Evolutionary conservation across 1,140 invertebrate species (phyloP).

Genomic region (Leptinotarsa defecta): DNA sequence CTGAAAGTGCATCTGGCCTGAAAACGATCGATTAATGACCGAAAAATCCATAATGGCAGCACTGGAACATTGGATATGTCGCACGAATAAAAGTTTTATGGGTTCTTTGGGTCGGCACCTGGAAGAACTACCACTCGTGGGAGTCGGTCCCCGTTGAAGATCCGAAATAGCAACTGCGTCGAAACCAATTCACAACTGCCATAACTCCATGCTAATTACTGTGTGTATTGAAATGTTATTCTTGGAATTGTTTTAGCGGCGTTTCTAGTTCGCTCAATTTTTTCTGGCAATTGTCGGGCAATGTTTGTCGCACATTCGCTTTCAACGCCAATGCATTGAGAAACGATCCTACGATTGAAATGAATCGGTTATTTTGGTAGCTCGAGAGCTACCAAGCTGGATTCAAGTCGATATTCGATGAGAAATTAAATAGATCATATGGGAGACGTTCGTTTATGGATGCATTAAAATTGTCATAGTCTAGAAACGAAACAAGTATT

Average conservation of each 20-base stretch:
- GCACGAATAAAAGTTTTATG: conserved; percentile 22
- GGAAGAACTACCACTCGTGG: not conserved
- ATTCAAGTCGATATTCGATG: too few relatives aligned
- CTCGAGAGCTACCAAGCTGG: too few relatives aligned
- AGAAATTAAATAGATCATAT: too few relatives aligned
- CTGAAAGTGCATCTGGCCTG: conserved; percentile 10
- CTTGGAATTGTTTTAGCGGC: not conserved
- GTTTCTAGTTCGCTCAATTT: not conserved
- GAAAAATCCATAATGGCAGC: conserved; percentile 1
- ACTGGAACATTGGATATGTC: conserved; percentile 14
- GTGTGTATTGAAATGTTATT: conserved; percentile 3
- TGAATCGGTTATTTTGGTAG: too few relatives aligned
- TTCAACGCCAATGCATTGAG: not conserved
- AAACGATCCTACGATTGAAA: too few relatives aligned
- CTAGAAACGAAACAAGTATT: too few relatives aligned
- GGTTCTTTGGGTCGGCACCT: conserved; percentile 15
- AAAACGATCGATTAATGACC: conserved; percentile 7
- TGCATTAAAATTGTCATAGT: too few relatives aligned
- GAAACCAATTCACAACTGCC: not conserved
- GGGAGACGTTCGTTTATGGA: too few relatives aligned
- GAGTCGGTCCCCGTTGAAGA: not conserved
- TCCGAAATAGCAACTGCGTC: conserved; percentile 2
- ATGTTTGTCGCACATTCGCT: not conserved
- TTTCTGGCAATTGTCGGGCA: not conserved
- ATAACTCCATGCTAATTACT: not conserved